Evolutionary conservation across 2,113 vertebrate species (phyloP).

Genomic region (Emydura subglobosa): DNA sequence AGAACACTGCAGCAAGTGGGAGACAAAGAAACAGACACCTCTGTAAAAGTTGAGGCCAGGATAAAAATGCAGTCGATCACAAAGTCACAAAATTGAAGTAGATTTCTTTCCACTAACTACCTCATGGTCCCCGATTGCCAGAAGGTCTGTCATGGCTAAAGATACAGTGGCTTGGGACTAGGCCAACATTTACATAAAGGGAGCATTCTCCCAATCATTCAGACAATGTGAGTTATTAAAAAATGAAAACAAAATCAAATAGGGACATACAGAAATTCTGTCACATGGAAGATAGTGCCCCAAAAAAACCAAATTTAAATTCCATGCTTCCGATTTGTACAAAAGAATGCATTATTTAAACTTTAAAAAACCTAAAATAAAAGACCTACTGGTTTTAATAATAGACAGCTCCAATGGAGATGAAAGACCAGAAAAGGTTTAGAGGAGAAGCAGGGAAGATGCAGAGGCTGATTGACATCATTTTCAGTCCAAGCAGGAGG

Average conservation of each 20-base stretch:
- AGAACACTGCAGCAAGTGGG: neutral
- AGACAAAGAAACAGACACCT: neutral
- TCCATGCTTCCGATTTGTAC: neutral
- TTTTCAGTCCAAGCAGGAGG: too few species aligned
- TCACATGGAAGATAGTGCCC: neutral
- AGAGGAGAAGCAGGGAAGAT: too few species aligned
- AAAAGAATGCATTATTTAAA: neutral
- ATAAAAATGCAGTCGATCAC: neutral
- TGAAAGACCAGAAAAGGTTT: neutral
- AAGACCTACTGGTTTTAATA: neutral
- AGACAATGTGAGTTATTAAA: neutral
- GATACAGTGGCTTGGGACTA: neutral
- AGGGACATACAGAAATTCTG: neutral
- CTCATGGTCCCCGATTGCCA: neutral
- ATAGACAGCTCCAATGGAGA: neutral
- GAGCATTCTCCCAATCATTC: accelerated
- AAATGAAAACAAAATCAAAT: neutral
- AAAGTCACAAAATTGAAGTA: neutral
- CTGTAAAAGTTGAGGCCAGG: neutral
- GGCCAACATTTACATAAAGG: neutral
- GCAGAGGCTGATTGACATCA: too few species aligned
- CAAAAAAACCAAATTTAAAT: neutral
- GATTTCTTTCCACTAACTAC: neutral
- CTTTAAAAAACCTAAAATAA: neutral
- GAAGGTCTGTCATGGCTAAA: neutral